These are phyloP conservation scores for Platyscapa corneri DNA, from an alignment of 1,140 invertebrate genomes.

Conservation along the genomic window DNA sequence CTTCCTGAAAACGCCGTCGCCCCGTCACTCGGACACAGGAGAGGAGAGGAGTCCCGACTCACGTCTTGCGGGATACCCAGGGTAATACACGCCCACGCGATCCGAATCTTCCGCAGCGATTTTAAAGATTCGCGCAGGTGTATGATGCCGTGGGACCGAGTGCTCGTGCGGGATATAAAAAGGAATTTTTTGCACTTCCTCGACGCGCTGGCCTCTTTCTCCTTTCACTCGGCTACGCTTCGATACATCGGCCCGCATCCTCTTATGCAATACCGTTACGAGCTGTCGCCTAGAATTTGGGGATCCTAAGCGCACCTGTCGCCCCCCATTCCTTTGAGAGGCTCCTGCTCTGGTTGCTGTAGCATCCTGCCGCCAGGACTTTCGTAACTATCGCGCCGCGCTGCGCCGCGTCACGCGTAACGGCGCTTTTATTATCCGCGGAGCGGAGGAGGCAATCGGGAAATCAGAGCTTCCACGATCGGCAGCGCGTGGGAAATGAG, in stretches of 20 bases:
- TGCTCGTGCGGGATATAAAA: not conserved
- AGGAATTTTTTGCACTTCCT: constrained; percentile 32
- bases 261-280: constrained; percentile 44
- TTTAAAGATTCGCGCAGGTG: constrained; percentile 17
- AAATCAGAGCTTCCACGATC: not conserved
- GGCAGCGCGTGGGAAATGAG: constrained; percentile 38
- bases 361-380: not conserved
- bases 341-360: not conserved
- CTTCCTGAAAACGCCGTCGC: not conserved
- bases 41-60: too few relatives aligned
- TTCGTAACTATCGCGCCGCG: not conserved
- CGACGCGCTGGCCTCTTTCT: not conserved
- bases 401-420: constrained; percentile 38
- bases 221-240: not conserved
- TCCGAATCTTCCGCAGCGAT: not conserved
- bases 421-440: constrained; percentile 37
- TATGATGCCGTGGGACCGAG: not conserved
- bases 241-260: not conserved
- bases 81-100: not conserved
- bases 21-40: too few relatives aligned
- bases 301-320: constrained; percentile 30
- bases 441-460: not conserved
- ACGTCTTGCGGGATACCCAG: too few relatives aligned
- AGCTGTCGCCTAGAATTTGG: not conserved
- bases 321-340: too few relatives aligned